Conservation (phyloP, 2,888 invertebrate species). For the Subacronicta megacephala region DNA sequence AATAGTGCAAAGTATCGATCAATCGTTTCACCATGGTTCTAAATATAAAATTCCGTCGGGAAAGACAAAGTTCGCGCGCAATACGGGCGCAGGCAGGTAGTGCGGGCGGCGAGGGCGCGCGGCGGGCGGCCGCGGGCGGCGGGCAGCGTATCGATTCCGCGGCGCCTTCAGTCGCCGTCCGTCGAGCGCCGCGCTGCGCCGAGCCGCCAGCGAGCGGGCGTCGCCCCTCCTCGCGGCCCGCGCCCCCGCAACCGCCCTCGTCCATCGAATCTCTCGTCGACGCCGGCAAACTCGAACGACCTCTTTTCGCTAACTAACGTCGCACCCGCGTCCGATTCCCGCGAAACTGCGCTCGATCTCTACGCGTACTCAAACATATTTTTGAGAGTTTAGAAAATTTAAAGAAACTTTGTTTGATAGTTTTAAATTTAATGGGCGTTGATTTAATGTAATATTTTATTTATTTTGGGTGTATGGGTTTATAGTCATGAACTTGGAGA, state of each 20-base stretch:
- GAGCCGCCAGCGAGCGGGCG: slow-evolving; percentile 85
- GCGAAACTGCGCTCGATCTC: slow-evolving; percentile 84
- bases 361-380: slow-evolving; percentile 58
- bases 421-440: slow-evolving; percentile 24
- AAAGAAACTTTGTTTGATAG: slow-evolving; percentile 37
- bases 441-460: slow-evolving; percentile 30
- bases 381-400: slow-evolving; percentile 51
- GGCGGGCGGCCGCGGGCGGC: slow-evolving; percentile 78
- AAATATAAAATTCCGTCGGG: slow-evolving; percentile 89
- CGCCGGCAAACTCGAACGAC: slow-evolving; percentile 88
- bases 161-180: slow-evolving; percentile 88
- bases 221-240: slow-evolving; percentile 75
- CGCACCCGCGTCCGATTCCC: slow-evolving; percentile 83
- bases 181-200: slow-evolving; percentile 89
- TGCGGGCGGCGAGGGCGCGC: slow-evolving; percentile 74
- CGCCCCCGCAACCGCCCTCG: slow-evolving; percentile 65
- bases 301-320: slow-evolving; percentile 88
- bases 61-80: slow-evolving; percentile 90
- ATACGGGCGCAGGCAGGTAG: slow-evolving; percentile 83
- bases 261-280: slow-evolving; percentile 76
- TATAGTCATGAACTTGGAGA: slow-evolving; percentile 49
- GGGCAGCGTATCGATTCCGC: slow-evolving; percentile 86
- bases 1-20: slow-evolving; percentile 89
- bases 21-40: slow-evolving; percentile 89
- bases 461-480: slow-evolving; percentile 28